Percentiles rank a stretch among this genome's conserved stretches.
Evolutionary conservation across 2,113 vertebrate species (phyloP).

Genomic region (Edolisoma coerulescens): DNA sequence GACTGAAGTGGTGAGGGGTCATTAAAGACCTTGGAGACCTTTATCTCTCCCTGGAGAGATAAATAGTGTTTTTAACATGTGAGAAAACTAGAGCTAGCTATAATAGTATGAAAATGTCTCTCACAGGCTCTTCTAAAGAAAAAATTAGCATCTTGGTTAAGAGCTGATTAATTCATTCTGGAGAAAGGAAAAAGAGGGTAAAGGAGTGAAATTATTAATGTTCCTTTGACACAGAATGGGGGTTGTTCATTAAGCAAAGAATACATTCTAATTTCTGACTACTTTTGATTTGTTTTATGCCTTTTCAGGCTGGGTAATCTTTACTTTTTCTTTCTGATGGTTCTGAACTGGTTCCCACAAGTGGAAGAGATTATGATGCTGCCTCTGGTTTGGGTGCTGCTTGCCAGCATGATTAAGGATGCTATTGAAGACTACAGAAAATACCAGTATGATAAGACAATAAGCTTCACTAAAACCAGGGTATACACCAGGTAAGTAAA

Average conservation of each 20-base stretch:
- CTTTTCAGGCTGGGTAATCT: constrained; percentile 72
- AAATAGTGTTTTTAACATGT: not conserved
- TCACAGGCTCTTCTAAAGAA: not conserved
- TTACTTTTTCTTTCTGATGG: constrained; percentile 73
- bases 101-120: not conserved
- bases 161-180: not conserved
- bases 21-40: not conserved
- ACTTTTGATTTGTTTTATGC: not conserved
- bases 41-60: too few species aligned
- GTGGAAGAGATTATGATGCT: constrained; percentile 74
- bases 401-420: constrained; percentile 70
- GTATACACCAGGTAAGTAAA: constrained; percentile 72
- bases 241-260: not conserved
- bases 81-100: not conserved
- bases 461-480: constrained; percentile 64
- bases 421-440: constrained; percentile 72
- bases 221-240: not conserved
- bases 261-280: not conserved
- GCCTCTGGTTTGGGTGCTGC: constrained; percentile 68
- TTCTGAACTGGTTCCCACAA: constrained; percentile 76
- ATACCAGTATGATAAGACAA: constrained; percentile 63
- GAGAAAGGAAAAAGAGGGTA: not conserved
- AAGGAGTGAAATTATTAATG: not conserved
- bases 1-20: not conserved
- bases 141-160: not conserved